Percentiles rank a stretch among this genome's conserved stretches.
Evolutionary conservation across 2,797 vertebrate species (phyloP).

Genomic region (Sardinella longiceps): DNA sequence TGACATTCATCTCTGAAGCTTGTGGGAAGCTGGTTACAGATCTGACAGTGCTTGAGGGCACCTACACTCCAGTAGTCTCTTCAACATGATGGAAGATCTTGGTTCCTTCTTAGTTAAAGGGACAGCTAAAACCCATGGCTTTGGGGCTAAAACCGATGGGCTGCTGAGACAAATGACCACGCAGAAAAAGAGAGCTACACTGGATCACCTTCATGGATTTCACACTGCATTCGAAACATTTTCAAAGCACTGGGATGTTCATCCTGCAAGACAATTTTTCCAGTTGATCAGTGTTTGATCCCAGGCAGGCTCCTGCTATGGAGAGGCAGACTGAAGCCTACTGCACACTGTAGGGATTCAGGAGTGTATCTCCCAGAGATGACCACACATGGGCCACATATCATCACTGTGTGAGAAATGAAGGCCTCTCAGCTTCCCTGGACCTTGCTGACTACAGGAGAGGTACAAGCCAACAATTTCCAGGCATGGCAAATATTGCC

Average conservation of each 20-base stretch:
- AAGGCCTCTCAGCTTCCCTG: slow-evolving; percentile 22
- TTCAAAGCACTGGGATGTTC: neutral
- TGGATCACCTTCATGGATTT: neutral
- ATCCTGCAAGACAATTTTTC: neutral
- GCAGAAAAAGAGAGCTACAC: neutral
- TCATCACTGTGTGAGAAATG: slow-evolving; percentile 23
- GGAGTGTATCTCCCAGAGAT: slow-evolving; percentile 27
- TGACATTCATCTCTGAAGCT: too few species aligned
- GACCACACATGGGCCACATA: neutral
- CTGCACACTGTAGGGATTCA: neutral
- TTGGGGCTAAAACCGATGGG: neutral
- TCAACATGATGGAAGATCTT: neutral
- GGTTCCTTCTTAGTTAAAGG: neutral
- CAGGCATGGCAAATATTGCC: slow-evolving; percentile 21
- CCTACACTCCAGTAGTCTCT: neutral
- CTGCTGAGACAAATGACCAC: neutral
- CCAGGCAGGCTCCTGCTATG: slow-evolving; percentile 34
- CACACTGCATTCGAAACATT: neutral
- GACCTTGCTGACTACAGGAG: slow-evolving; percentile 31
- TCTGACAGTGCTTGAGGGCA: too few species aligned
- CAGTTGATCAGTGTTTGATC: slow-evolving; percentile 29
- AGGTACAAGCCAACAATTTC: slow-evolving; percentile 22
- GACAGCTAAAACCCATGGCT: neutral
- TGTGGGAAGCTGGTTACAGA: too few species aligned
- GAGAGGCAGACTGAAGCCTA: slow-evolving; percentile 34